phyloP scores from a whole-genome alignment of 2,113 vertebrate species.

The Heterotilapia buettikoferi region DNA sequence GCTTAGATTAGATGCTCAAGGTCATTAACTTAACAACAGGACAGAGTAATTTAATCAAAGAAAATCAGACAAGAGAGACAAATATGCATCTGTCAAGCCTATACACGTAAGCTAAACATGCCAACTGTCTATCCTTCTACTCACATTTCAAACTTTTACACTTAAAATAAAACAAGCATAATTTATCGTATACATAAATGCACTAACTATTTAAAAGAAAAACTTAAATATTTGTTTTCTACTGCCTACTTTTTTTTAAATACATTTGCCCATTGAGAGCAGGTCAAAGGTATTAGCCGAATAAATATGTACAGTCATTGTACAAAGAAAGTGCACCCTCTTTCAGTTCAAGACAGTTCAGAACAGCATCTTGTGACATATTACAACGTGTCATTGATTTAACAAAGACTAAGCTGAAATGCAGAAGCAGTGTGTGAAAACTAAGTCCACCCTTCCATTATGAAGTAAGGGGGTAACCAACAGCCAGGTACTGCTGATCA shows the following conservation, averaged over 20 bases:
- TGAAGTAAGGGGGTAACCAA: background rate
- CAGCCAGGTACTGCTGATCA: background rate
- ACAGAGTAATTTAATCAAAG: background rate
- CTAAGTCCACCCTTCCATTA: background rate
- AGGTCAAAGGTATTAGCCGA: background rate
- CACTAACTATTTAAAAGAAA: background rate
- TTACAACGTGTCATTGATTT: background rate
- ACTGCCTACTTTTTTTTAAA: background rate
- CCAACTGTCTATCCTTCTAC: background rate
- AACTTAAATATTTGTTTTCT: background rate
- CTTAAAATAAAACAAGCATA: background rate
- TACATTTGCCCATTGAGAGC: background rate
- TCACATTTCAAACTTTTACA: background rate
- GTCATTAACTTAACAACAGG: background rate
- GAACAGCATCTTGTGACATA: background rate
- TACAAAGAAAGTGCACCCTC: background rate
- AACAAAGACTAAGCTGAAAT: background rate
- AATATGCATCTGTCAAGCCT: background rate
- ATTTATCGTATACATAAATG: constrained; percentile 6
- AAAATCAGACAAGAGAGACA: background rate
- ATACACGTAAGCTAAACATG: background rate
- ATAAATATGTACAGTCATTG: constrained; percentile 7
- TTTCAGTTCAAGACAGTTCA: background rate
- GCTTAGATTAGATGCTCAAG: background rate
- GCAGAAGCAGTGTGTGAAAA: background rate